Conservation (phyloP, 2,797 vertebrate species). For the Phylloscopus collybita region DNA sequence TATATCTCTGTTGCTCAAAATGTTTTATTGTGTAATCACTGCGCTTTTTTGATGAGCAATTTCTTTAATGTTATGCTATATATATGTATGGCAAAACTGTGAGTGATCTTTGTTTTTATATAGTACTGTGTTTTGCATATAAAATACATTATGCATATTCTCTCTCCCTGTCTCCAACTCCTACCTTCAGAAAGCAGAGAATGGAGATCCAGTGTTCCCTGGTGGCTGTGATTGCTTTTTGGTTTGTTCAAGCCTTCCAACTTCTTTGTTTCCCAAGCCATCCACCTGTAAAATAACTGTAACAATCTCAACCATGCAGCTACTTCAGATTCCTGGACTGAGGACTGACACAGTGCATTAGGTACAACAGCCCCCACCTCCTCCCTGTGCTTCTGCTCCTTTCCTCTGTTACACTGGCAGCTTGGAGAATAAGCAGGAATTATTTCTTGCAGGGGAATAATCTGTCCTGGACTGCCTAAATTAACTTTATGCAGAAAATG, state of each 20-base stretch:
- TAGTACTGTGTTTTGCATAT: constrained; percentile 44
- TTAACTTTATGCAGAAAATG: constrained; percentile 57
- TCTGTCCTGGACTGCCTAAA: constrained; percentile 37
- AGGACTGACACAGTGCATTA: neutral
- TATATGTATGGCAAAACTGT: constrained; percentile 58
- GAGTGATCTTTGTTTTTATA: constrained; percentile 49
- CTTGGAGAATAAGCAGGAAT: constrained; percentile 31
- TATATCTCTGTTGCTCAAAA: constrained; percentile 68
- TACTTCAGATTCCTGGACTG: neutral
- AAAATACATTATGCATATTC: constrained; percentile 45
- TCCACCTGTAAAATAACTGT: neutral
- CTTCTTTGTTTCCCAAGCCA: neutral
- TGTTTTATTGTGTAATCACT: constrained; percentile 66
- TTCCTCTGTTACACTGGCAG: neutral
- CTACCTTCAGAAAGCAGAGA: neutral
- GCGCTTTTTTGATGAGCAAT: constrained; percentile 61
- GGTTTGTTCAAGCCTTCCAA: neutral
- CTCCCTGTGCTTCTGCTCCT: neutral
- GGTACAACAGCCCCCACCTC: neutral
- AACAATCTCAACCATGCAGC: neutral
- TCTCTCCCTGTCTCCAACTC: neutral
- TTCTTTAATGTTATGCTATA: constrained; percentile 70
- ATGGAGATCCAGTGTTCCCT: neutral
- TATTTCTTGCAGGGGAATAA: constrained; percentile 51
- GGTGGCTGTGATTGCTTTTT: neutral